phyloP scores from a whole-genome alignment of 2,113 vertebrate genomes.

The Oreotrochilus melanogaster region DNA sequence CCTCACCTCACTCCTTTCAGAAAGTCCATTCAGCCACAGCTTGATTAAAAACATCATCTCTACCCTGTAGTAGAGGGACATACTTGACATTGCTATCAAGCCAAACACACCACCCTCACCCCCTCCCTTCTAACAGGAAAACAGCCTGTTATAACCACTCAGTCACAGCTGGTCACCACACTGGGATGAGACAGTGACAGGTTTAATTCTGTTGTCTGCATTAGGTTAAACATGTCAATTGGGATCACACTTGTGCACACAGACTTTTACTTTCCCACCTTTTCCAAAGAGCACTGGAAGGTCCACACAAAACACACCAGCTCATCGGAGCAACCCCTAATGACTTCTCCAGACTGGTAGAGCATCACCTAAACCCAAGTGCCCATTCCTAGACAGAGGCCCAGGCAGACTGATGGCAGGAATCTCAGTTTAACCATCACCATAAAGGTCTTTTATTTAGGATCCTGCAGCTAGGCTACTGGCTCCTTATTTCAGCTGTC shows the following conservation, averaged over 20 bases:
- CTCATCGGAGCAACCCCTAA: background rate
- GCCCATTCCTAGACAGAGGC: background rate
- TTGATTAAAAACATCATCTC: constrained; percentile 16
- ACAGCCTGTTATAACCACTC: background rate
- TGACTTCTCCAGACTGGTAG: background rate
- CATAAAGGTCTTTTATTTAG: fast-evolving
- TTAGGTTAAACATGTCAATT: background rate
- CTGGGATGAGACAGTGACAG: background rate
- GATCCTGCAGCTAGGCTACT: background rate
- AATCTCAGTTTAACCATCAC: background rate
- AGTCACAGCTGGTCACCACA: background rate
- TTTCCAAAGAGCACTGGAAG: background rate
- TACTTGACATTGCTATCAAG: background rate
- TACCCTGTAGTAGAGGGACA: background rate
- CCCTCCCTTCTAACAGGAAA: background rate
- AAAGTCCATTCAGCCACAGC: background rate
- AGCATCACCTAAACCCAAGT: background rate
- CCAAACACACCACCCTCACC: background rate
- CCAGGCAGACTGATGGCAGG: background rate
- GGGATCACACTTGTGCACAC: background rate
- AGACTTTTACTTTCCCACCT: background rate
- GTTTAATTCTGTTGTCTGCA: background rate
- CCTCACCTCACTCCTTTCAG: background rate
- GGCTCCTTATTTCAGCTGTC: background rate
- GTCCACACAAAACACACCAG: background rate